Conservation (phyloP, 2,888 invertebrate species). For the Torymus texanus region DNA sequence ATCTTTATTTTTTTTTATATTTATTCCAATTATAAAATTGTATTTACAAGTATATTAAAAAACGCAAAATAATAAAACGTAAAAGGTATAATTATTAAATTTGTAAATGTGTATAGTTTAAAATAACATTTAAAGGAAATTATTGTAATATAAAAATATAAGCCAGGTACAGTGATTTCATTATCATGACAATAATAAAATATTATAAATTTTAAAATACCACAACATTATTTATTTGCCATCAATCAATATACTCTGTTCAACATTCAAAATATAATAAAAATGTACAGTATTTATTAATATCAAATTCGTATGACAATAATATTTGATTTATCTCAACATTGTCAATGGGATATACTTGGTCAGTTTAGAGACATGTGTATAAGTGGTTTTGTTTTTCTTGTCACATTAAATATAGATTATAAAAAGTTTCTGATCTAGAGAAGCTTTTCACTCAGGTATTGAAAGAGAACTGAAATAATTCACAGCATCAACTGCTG, state of each 20-base stretch:
- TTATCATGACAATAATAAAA: no score
- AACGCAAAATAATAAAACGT: no score
- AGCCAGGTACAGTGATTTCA: no score
- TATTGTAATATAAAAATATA: no score
- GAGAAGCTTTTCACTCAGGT: constrained; percentile 61
- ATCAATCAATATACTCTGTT: constrained; percentile 35
- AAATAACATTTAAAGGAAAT: no score
- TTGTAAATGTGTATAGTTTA: no score
- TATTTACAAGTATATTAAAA: no score
- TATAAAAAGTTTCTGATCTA: constrained; percentile 3
- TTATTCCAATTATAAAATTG: no score
- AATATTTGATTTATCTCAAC: constrained; percentile 36
- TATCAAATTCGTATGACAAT: constrained; percentile 38
- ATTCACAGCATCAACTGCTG: constrained; percentile 66
- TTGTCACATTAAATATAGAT: background rate
- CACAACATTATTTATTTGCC: constrained; percentile 36
- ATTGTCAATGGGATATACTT: constrained; percentile 25
- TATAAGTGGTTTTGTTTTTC: constrained; percentile 15
- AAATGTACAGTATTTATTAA: constrained; percentile 47
- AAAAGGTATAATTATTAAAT: no score
- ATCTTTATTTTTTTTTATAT: no score
- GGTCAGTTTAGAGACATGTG: constrained; percentile 12
- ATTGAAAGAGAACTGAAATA: constrained; percentile 67
- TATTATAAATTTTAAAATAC: constrained; percentile 25
- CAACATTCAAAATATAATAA: constrained; percentile 46